These are phyloP conservation scores for Ammodytes dubius DNA, from an alignment of 2,113 vertebrate genomes.

Conservation along the genomic window DNA sequence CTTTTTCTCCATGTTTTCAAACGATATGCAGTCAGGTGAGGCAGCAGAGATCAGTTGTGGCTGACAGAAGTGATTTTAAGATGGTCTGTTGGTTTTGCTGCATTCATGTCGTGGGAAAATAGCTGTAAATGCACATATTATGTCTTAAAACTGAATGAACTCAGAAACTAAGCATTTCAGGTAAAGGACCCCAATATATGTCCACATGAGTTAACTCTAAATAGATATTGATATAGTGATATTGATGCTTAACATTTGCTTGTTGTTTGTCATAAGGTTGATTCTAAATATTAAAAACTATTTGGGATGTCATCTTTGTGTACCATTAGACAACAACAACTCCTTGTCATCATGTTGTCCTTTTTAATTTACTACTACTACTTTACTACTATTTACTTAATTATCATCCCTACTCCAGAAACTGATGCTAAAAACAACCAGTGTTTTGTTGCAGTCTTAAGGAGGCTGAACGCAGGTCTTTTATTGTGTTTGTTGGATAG, in stretches of 20 bases:
- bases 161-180: background rate
- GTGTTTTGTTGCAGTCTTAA: background rate
- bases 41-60: constrained; percentile 49
- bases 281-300: background rate
- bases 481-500: background rate
- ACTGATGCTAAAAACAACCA: background rate
- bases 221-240: background rate
- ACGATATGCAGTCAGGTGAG: constrained; percentile 44
- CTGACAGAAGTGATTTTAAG: constrained; percentile 7
- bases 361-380: background rate
- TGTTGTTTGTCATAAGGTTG: background rate
- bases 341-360: background rate
- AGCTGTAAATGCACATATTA: background rate
- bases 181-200: no score
- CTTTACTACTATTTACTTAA: background rate
- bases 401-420: background rate
- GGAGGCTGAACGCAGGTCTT: background rate
- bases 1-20: background rate
- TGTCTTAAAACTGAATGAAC: background rate
- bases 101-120: constrained; percentile 37
- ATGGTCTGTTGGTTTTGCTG: constrained; percentile 11
- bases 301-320: background rate
- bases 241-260: background rate
- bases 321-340: background rate
- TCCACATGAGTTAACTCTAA: background rate